Base-by-base conservation (phyloP, 2,113 vertebrate genomes). In the Tragulus kanchil region DNA sequence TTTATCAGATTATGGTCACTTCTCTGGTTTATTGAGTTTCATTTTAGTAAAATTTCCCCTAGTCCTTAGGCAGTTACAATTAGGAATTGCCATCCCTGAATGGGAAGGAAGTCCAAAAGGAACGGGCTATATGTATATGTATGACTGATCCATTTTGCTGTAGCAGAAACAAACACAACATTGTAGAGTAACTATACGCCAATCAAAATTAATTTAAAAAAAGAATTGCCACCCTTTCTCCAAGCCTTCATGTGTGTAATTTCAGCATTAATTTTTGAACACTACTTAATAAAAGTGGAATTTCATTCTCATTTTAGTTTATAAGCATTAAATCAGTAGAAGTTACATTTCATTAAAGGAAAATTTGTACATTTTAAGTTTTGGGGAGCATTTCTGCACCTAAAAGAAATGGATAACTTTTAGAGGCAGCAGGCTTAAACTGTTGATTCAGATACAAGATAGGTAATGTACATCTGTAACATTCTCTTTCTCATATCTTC, bases 351-450 rank as follows among this genome's bases (percentile, higher is more conserved):
- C 85, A 86, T 54, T 78, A 89, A 82, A 54, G 31, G 21, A 78
- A 75, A 64, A 84, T 59, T 17, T 87, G 54, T 3, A n/a, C 45
- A 75, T 71, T 95, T 96, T 93, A 71, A 59, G 16, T 92, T 94
- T 87, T 92, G 5, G 83, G 92, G 64, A 73, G 52, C 78, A 90
- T 90, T 96, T 81, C 14, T 97, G 12, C 31, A 96, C 91, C 90
- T 61, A 92, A 97, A 94, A 75, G 81, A 69, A 90, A 95, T 28
- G 81, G 89, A 97, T 97, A 96, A 98, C 93, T 92, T 71, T 97
- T 96, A 91, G 84, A 93, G 75, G 71, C 83, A 94, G 81, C 36
- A 3, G 9, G 58, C 95, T 95, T 75, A 65, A 5, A 36, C 36
- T 95, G 93, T 90, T 96, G 83, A 50, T 96, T 95, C 48, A 94